Conservation (phyloP, 1,140 invertebrate genomes). For the Trichonephila inaurata region DNA sequence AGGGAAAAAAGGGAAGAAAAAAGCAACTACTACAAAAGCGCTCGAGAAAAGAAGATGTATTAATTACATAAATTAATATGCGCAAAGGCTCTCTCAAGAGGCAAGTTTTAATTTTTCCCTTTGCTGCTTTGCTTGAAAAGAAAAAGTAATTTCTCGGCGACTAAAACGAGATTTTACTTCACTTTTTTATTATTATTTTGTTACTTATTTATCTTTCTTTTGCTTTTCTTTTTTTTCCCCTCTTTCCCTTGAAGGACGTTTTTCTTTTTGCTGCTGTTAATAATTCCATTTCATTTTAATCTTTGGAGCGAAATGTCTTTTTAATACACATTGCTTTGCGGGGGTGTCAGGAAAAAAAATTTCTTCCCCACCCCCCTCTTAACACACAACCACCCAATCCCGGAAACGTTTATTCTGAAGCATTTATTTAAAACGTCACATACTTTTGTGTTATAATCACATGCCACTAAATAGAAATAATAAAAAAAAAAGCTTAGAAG, state of each 20-base stretch:
- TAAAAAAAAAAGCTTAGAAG: not conserved
- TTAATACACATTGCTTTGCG: slow-evolving; percentile 57
- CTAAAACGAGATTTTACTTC: slow-evolving; percentile 54
- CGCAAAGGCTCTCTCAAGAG: slow-evolving; percentile 67
- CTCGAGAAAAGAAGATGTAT: slow-evolving; percentile 73
- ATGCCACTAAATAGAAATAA: slow-evolving; percentile 38
- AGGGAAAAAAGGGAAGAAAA: slow-evolving; percentile 35
- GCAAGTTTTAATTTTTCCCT: slow-evolving; percentile 43
- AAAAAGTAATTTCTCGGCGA: slow-evolving; percentile 61
- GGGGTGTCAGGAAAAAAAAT: slow-evolving; percentile 38
- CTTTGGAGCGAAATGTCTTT: slow-evolving; percentile 72
- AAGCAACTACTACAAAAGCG: slow-evolving; percentile 57
- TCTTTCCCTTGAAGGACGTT: slow-evolving; percentile 58
- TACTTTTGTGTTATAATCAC: slow-evolving; percentile 50
- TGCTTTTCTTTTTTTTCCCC: not conserved
- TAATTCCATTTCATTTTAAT: slow-evolving; percentile 76
- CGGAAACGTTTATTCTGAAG: slow-evolving; percentile 52
- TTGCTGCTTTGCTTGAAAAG: slow-evolving; percentile 32
- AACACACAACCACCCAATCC: not conserved
- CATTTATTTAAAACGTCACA: slow-evolving; percentile 51
- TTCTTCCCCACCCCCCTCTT: not conserved
- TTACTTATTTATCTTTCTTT: slow-evolving; percentile 23
- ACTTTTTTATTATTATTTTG: slow-evolving; percentile 8
- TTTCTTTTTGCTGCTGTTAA: slow-evolving; percentile 63
- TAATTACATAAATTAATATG: slow-evolving; percentile 77